Evolutionary conservation across 2,113 vertebrate genomes (phyloP), one percentile per base, ranked within the genome.

Genomic region (Platysternon megacephalum): DNA sequence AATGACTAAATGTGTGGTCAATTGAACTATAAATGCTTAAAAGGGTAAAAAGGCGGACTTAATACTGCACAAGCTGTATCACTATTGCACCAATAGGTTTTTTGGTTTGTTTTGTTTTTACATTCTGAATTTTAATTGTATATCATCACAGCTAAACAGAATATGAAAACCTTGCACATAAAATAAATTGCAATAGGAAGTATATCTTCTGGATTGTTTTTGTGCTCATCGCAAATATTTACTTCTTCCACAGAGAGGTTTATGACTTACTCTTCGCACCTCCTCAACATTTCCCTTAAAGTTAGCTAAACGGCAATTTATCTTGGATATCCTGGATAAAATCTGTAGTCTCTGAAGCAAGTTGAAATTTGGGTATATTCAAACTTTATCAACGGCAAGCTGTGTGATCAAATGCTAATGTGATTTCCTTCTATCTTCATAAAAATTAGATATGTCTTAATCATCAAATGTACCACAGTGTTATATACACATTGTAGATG

Each of bases 21-120:
- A 95, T 96, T 96, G 94, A 96, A 97, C 82, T 90, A 48, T 12
- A 93, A 97, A 94, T 65, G 51, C 80, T 97, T 96, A 96, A 79
- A 89, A 82, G 81, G 90, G 85, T 29, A 90, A 94, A 82, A 89
- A 91, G 87, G 32, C 2, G 51, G n/a, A 93, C 58, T 89, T 72
- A 89, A 88, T 79, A 76, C 65, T 28, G 86, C n/a, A 86, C 11
- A 86, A 29, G 48, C 49, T 87, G 58, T n/a, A 79, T 89, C 83
- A 86, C 29, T 68, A 79, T 56, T 84, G 68, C 72, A 86, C 3
- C 51, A 88, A 46, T 79, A 42, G 76, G 28, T 28, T 21, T 39
- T 87, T 55, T 5, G 11, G 49, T 53, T 49, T 14, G 42, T 84
- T 49, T 55, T 11, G 16, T 22, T 74, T 61, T 51, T 89, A 28